phyloP scores from a whole-genome alignment of 2,797 vertebrate genomes.

The Helostoma temminkii region DNA sequence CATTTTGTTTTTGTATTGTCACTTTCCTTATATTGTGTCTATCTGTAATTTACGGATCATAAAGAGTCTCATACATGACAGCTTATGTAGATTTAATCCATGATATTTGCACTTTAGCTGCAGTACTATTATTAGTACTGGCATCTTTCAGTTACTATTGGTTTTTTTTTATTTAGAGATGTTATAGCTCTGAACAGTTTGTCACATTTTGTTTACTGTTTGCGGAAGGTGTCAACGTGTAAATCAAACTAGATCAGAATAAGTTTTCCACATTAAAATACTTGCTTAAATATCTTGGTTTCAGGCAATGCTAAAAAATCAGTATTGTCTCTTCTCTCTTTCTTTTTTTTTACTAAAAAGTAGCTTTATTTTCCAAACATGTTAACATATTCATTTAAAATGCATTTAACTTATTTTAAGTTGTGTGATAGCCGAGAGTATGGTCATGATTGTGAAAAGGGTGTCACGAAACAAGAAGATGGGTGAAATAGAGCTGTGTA shows the following conservation, averaged over 20 bases:
- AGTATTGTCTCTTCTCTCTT: no score
- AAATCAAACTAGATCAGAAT: neutral
- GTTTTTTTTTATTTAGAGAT: neutral
- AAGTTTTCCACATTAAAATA: constrained; percentile 20
- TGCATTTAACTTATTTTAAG: no score
- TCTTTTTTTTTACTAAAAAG: no score
- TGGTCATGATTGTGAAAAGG: neutral
- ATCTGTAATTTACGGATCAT: no score
- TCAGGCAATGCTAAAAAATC: neutral
- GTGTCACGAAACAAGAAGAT: neutral
- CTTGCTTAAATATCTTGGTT: neutral
- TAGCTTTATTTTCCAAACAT: no score
- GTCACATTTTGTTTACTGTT: constrained; percentile 10
- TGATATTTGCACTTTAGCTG: no score
- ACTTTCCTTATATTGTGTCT: neutral
- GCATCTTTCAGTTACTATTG: no score
- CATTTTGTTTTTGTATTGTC: neutral
- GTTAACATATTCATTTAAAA: no score
- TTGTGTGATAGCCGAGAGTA: no score
- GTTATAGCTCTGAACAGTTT: neutral
- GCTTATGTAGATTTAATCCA: no score
- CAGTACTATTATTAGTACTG: no score
- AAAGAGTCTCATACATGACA: no score
- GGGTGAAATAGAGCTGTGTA: neutral
- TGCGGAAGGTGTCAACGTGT: neutral